phyloP scores from a whole-genome alignment of 2,797 vertebrate genomes.

The Hemibagrus guttatus region DNA sequence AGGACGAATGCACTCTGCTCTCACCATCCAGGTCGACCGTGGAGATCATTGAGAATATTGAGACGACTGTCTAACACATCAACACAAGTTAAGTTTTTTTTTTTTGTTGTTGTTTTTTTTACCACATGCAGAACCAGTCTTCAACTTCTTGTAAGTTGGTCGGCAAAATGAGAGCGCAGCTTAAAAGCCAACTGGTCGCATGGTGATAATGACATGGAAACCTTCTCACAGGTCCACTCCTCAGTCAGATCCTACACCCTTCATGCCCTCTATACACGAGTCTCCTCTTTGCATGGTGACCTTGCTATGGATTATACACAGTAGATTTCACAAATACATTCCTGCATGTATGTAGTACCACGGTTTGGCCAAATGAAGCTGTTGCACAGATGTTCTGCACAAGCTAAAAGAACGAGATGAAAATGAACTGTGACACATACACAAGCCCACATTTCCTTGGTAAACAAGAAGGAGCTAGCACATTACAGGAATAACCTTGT shows the following conservation, averaged over 20 bases:
- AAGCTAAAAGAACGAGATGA: neutral
- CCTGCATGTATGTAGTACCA: conserved; percentile 31
- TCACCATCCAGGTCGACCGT: conserved; percentile 83
- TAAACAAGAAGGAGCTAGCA: conserved; percentile 11
- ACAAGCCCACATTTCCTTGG: conserved; percentile 13
- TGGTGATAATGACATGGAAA: conserved; percentile 12
- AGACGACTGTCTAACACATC: conserved; percentile 83
- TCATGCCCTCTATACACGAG: conserved; percentile 22
- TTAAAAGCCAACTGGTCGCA: conserved; percentile 20
- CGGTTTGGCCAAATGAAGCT: conserved; percentile 18
- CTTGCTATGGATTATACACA: conserved; percentile 30
- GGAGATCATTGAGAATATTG: conserved; percentile 89
- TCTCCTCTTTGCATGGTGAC: conserved; percentile 35
- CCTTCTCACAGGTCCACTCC: conserved; percentile 19
- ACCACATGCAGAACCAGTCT: conserved; percentile 20
- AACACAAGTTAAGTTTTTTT: neutral
- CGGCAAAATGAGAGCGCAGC: conserved; percentile 20
- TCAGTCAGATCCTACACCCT: conserved; percentile 13
- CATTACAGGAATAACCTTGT: conserved; percentile 22
- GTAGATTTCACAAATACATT: conserved; percentile 14
- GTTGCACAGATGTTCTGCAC: conserved; percentile 10
- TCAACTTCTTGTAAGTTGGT: conserved; percentile 12
- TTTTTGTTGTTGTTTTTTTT: neutral
- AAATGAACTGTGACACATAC: conserved; percentile 8
- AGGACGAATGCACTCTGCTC: conserved; percentile 80